These are phyloP conservation scores for Nothobranchius kuhntae DNA, from an alignment of 2,113 vertebrate species.

Conservation along the genomic window DNA sequence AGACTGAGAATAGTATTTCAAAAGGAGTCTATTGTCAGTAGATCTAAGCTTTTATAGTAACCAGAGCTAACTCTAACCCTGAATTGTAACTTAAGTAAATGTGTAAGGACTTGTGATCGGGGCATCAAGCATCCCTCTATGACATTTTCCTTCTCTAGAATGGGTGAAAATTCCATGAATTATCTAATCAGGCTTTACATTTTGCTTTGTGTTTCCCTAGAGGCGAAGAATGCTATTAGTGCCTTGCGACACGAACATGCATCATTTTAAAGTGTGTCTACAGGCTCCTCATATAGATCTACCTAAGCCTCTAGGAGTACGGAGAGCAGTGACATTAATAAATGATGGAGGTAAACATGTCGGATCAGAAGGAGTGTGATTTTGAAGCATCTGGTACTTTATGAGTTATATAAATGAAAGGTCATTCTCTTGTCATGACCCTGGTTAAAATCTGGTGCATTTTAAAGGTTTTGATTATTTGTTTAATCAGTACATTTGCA, in stretches of 20 bases:
- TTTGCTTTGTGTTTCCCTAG: slow-evolving; percentile 17
- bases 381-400: not conserved
- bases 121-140: not conserved
- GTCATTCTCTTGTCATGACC: no score
- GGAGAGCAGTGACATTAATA: slow-evolving; percentile 23
- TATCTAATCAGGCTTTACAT: slow-evolving; percentile 16
- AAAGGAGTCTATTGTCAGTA: no score
- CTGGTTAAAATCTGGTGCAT: no score
- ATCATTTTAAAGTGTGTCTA: slow-evolving; percentile 5
- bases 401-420: not conserved
- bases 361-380: not conserved
- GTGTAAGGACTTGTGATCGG: no score
- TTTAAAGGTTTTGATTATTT: no score
- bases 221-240: slow-evolving; percentile 31
- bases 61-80: not conserved
- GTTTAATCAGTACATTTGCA: no score
- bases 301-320: slow-evolving; percentile 25
- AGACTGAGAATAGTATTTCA: not conserved
- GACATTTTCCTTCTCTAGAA: slow-evolving; percentile 11
- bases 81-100: no score
- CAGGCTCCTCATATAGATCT: slow-evolving; percentile 14
- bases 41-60: not conserved
- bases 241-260: slow-evolving; percentile 24
- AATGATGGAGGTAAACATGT: slow-evolving; percentile 2
- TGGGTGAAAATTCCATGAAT: slow-evolving; percentile 25